Base-by-base conservation (phyloP, 2,113 vertebrate genomes). In the Crocuta crocuta region DNA sequence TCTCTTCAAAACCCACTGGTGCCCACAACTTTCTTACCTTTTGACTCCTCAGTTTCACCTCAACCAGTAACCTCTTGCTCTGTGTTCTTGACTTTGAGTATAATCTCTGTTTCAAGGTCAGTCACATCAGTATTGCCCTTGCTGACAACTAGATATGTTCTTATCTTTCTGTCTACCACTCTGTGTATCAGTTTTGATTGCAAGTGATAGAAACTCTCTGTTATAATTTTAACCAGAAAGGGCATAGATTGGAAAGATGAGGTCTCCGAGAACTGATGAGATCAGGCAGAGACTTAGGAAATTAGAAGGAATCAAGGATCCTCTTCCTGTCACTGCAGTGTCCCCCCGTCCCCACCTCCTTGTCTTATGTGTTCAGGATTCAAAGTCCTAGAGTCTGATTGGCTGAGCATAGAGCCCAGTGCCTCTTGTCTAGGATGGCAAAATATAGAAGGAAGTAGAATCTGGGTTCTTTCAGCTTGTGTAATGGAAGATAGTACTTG, bases 211-310 rank as follows among this genome's bases (percentile, higher is more conserved):
- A 94, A 89, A 91, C 13, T 43, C 7, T 79, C 35, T 61, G 26
- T 65, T 78, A 96, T 87, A 35, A 53, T 93, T 92, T 53, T 94
- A 86, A 92, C 70, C 53, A 92, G 68, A 71, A 84, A 95, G 23
- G n/a, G 19, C 24, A 53, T 82, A 65, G 1, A 45, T 1, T 80
- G 24, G 24, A 92, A 82, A 55, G 55, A 82, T 24, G 95, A 93
- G 65, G 55, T n/a, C 73, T 95, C 83, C 74, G 71, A 79, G 39
- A 74, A 63, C 83, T 66, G 83, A 10, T 92, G n/a, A 93, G 79
- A 79, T 82, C 13, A 71, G 79, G 48, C 55, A 9, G 15, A 93
- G 63, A 23, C 45, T 82, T 86, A 87, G 83, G 58, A 89, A 96
- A 89, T 43, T 23, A n/a, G 16, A 87, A 95, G 21, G 31, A 66